Evolutionary conservation across 2,888 invertebrate genomes (phyloP), one percentile per base, ranked within the genome.

Genomic region (Hypsopygia costalis): DNA sequence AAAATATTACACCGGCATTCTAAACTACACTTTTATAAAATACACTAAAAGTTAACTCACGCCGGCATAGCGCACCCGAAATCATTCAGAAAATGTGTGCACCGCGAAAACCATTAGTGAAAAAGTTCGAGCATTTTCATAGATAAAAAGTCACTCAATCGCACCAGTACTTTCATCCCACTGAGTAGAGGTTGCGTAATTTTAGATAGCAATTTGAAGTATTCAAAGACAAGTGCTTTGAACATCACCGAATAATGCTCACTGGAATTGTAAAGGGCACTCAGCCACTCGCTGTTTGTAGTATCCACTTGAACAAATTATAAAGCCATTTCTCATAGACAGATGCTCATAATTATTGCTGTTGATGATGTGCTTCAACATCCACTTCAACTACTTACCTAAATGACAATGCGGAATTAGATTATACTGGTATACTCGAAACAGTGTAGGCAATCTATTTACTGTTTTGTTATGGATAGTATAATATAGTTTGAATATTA

Each of bases 221-320:
- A 67, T 62, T 67, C 63, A 46, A 55, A 63, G 63, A 58, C 58
- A 62, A 76, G 72, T 68, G 62, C 64, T 66, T 59, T 66, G 67
- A 74, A 57, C 66, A 69, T 64, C 61, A 51, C 53, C 62, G 55
- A 72, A 72, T 70, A 61, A 68, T 67, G 62, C 51, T 66, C 62
- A 49, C 53, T 64, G 69, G 64, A 72, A 74, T 69, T 70, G 64
- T 62, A 50, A 51, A 68, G 69, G 50, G 58, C 56, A 49, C 68
- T 69, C 50, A 39, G 40, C 50, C 54, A 39, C 49, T 57, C 52
- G 46, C 46, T 51, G 48, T 40, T 40, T 7, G n/a, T 43, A 58
- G 58, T 44, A 49, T 47, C 51, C 54, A 52, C 55, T 59, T 45
- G 36, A 48, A 29, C 53, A 55, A 57, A 55, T 55, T 55, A 55